Evolutionary conservation across 2,888 invertebrate species (phyloP).

Genomic region (Myathropa florea): DNA sequence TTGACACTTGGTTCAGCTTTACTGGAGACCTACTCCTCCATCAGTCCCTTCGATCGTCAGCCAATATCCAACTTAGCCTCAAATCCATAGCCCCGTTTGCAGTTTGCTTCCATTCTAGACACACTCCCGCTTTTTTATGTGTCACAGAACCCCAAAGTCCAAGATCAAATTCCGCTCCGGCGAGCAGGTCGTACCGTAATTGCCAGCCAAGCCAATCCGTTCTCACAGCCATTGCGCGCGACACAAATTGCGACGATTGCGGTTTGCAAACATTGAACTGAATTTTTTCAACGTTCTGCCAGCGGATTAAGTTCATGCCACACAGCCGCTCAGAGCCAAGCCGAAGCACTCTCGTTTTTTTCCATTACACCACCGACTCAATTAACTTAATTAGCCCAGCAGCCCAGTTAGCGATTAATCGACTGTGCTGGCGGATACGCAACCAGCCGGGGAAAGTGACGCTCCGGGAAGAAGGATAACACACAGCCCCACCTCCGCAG

Average conservation of each 20-base stretch:
- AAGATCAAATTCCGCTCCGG: conserved; percentile 56
- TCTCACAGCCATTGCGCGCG: conserved; percentile 46
- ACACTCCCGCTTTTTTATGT: neutral
- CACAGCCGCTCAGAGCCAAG: no score
- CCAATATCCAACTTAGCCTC: neutral
- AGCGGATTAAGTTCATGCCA: conserved; percentile 28
- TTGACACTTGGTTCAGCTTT: no score
- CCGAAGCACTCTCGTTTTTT: neutral
- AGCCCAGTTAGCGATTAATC: conserved; percentile 23
- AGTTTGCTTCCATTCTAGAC: conserved; percentile 25
- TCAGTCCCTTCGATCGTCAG: neutral
- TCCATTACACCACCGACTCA: neutral
- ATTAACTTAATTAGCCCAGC: conserved; percentile 45
- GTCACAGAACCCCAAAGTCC: conserved; percentile 59
- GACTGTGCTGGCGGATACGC: neutral
- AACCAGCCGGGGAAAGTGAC: neutral
- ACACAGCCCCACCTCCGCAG: neutral
- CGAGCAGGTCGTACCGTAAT: conserved; percentile 30
- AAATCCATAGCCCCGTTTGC: neutral
- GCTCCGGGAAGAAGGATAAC: conserved; percentile 9
- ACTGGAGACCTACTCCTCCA: neutral
- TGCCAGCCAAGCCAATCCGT: conserved; percentile 28
- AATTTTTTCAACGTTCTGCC: conserved; percentile 6
- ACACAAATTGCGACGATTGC: conserved; percentile 56
- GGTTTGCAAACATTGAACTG: conserved; percentile 66